Percentiles rank a stretch among this genome's conserved stretches.
phyloP scores from a whole-genome alignment of 2,113 vertebrate species.

The Cololabis saira region DNA sequence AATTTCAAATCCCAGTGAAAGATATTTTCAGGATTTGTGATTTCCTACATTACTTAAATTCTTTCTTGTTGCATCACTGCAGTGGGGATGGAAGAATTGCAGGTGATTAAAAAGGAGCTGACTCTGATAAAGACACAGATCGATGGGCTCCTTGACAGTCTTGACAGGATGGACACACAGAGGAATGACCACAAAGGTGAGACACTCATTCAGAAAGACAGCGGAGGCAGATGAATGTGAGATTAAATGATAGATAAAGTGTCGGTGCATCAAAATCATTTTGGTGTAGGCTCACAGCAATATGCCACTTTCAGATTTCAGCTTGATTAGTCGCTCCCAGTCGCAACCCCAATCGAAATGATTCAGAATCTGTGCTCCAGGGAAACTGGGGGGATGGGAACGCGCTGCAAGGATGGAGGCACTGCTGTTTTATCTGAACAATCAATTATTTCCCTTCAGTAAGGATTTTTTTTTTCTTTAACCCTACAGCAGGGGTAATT shows the following conservation, averaged over 20 bases:
- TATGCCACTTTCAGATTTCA: conserved; percentile 44
- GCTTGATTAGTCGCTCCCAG: conserved; percentile 50
- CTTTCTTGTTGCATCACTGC: conserved; percentile 34
- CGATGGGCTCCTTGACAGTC: conserved; percentile 87
- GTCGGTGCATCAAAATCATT: conserved; percentile 57
- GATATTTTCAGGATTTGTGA: conserved; percentile 4
- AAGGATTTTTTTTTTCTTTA: conserved; percentile 17
- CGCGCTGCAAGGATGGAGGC: conserved; percentile 16
- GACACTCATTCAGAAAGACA: conserved; percentile 58
- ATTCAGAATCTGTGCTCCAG: conserved; percentile 41
- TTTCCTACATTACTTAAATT: conserved; percentile 11
- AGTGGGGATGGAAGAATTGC: conserved; percentile 86
- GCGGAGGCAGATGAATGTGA: conserved; percentile 27
- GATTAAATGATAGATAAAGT: conserved; percentile 54
- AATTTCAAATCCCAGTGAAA: neutral
- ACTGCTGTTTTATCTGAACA: conserved; percentile 42
- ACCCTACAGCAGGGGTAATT: conserved; percentile 21
- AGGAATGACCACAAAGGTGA: conserved; percentile 79
- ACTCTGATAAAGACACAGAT: conserved; percentile 91
- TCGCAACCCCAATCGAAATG: conserved; percentile 45
- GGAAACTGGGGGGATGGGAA: conserved; percentile 16
- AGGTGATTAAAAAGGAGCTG: conserved; percentile 88
- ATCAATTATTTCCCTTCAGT: conserved; percentile 51
- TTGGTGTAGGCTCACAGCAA: conserved; percentile 24
- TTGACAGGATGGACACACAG: conserved; percentile 87